phyloP scores from a whole-genome alignment of 2,113 vertebrate genomes.

The Nerophis ophidion region DNA sequence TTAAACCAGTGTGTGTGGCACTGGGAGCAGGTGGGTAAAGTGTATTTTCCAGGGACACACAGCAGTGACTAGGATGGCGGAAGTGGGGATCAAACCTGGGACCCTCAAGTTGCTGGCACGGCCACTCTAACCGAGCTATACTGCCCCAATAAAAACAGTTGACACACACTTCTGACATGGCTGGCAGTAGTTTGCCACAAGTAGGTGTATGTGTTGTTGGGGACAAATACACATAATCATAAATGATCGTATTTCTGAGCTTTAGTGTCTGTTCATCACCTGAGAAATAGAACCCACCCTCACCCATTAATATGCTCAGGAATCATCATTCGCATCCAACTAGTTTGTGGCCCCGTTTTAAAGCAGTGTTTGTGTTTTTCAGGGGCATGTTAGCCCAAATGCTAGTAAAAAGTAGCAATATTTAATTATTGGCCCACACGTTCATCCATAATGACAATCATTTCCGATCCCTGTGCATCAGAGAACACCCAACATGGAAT shows the following conservation, averaged over 20 bases:
- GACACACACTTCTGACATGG: neutral
- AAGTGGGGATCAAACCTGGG: no score
- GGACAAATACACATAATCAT: neutral
- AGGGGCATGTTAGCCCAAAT: neutral
- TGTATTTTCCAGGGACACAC: no score
- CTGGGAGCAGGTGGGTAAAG: no score
- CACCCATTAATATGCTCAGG: neutral
- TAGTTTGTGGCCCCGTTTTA: neutral
- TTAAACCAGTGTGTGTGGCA: no score
- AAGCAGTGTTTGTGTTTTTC: neutral
- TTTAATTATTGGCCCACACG: neutral
- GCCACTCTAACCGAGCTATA: no score
- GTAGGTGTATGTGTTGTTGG: neutral
- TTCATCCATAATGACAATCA: neutral
- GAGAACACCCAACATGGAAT: constrained; percentile 20
- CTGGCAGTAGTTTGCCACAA: neutral
- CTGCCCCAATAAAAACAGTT: neutral
- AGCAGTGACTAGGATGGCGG: no score
- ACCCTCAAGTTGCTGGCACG: no score
- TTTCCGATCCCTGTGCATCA: constrained; percentile 6
- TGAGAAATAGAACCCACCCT: neutral
- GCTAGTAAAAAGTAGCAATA: neutral
- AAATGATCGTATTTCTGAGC: neutral
- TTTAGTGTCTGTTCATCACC: constrained; percentile 1
- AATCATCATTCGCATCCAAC: neutral